These are phyloP conservation scores for Struthidea cinerea DNA, from an alignment of 2,113 vertebrate species.

Conservation along the genomic window DNA sequence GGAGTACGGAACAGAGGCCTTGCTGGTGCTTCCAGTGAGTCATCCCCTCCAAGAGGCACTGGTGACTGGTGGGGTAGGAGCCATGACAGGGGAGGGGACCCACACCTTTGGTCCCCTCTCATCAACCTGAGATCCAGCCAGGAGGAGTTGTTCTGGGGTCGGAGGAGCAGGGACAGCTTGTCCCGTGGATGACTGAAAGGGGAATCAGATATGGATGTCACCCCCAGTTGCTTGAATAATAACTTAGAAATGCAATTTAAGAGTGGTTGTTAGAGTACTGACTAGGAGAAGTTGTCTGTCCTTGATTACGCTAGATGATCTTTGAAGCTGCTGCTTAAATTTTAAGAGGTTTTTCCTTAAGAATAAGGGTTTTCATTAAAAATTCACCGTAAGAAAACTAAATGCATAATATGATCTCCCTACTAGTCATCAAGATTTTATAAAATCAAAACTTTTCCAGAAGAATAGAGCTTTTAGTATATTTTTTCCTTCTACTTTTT, in stretches of 20 bases:
- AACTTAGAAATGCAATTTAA: background rate
- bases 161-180: background rate
- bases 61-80: background rate
- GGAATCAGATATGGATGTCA: background rate
- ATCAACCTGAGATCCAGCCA: background rate
- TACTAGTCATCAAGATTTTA: background rate
- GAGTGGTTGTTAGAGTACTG: background rate
- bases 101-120: accelerated
- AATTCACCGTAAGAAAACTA: background rate
- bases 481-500: background rate
- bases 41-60: background rate
- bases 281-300: background rate
- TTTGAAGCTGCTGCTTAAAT: background rate
- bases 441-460: background rate
- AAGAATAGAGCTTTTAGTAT: background rate
- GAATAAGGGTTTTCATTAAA: background rate
- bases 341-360: background rate
- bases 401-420: background rate
- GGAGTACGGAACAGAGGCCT: background rate
- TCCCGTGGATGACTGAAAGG: background rate
- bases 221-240: background rate
- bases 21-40: accelerated
- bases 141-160: background rate
- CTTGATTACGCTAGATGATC: background rate
- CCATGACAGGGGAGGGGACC: background rate